Evolutionary conservation across 2,888 invertebrate genomes (phyloP).

Genomic region (Smittia sp.): DNA sequence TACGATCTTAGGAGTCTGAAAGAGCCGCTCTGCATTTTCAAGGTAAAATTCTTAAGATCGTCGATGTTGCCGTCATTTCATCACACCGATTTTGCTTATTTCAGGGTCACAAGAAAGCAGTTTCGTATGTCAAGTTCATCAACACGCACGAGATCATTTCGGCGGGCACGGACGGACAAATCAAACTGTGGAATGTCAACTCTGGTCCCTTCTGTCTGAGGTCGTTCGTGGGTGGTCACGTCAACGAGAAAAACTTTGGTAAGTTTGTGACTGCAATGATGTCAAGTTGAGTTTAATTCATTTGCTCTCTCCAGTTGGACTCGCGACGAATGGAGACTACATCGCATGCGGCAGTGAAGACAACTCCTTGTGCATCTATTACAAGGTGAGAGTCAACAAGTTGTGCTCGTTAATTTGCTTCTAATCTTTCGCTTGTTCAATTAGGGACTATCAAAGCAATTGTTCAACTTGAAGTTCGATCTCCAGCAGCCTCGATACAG

Average conservation of each 20-base stretch:
- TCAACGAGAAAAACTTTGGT: slow-evolving; percentile 96
- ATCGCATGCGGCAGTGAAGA: slow-evolving; percentile 94
- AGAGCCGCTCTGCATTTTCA: slow-evolving; percentile 76
- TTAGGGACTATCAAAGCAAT: slow-evolving; percentile 75
- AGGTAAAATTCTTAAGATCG: slow-evolving; percentile 46
- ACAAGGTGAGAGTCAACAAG: slow-evolving; percentile 60
- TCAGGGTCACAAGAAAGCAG: slow-evolving; percentile 83
- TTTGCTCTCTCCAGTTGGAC: no score
- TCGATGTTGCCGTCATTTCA: background rate
- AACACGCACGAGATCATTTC: slow-evolving; percentile 83
- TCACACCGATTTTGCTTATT: background rate
- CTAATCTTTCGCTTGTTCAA: background rate
- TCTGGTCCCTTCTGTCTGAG: slow-evolving; percentile 70
- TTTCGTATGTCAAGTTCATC: slow-evolving; percentile 90
- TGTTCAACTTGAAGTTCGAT: slow-evolving; percentile 85
- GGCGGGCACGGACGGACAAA: slow-evolving; percentile 86
- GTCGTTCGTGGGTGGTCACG: slow-evolving; percentile 88
- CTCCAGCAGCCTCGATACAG: slow-evolving; percentile 57
- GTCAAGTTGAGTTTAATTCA: no score
- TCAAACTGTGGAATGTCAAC: slow-evolving; percentile 88
- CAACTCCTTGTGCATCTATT: slow-evolving; percentile 88
- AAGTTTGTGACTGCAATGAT: no score
- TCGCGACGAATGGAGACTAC: slow-evolving; percentile 89
- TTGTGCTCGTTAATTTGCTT: background rate
- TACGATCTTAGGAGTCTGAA: slow-evolving; percentile 86